Evolutionary conservation across 2,113 vertebrate species (phyloP).

Genomic region (Platanista minor): DNA sequence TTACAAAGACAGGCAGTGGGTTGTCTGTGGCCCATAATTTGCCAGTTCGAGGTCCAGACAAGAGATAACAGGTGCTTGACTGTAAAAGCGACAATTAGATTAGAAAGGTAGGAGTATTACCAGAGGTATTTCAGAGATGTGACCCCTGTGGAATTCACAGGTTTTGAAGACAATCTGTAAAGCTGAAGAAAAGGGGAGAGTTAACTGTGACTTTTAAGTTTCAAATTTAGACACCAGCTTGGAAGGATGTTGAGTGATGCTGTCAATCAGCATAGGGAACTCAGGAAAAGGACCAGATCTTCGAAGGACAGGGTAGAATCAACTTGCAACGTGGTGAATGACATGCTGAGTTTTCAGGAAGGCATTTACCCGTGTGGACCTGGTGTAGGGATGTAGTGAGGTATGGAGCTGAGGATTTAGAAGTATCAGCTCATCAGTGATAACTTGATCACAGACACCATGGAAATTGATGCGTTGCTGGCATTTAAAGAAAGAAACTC

Average conservation of each 20-base stretch:
- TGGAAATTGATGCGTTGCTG: background rate
- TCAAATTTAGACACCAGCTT: background rate
- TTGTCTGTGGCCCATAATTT: background rate
- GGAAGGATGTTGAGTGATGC: background rate
- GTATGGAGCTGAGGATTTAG: background rate
- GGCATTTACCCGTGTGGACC: rapidly evolving
- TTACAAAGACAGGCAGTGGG: background rate
- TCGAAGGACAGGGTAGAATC: background rate
- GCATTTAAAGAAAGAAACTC: background rate
- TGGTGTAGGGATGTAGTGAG: background rate
- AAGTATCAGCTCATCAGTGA: rapidly evolving
- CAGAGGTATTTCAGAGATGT: background rate
- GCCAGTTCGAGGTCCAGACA: background rate
- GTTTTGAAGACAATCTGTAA: background rate
- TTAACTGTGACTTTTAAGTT: background rate
- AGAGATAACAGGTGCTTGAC: background rate
- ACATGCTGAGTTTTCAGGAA: background rate
- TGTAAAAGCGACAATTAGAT: background rate
- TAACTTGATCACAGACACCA: background rate
- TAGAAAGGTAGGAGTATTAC: background rate
- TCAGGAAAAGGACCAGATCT: background rate
- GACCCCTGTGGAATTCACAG: background rate
- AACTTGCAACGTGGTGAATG: rapidly evolving
- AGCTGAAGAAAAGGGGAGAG: background rate
- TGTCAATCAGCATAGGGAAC: background rate